Percentiles rank a stretch among this genome's conserved stretches.
Conservation (phyloP, 2,888 invertebrate species). For the Flexamia atlantica region DNA sequence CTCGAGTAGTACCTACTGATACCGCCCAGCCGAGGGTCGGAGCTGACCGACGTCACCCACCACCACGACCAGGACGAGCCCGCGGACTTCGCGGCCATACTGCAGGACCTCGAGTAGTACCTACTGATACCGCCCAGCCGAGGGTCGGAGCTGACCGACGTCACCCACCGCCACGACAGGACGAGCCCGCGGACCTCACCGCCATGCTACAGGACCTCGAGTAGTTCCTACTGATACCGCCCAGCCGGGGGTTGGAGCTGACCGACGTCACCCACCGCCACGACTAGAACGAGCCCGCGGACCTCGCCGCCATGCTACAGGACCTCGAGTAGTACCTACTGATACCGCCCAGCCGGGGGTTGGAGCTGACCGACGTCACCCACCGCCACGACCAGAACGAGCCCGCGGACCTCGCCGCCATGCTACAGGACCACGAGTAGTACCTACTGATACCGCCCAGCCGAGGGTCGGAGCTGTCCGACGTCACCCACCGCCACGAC, state of each 20-base stretch:
- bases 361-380: constrained; percentile 33
- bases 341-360: constrained; percentile 62
- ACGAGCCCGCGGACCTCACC: constrained; percentile 28
- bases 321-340: constrained; percentile 69
- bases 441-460: no score
- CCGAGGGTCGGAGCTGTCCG: no score
- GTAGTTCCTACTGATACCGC: constrained; percentile 67
- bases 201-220: constrained; percentile 33
- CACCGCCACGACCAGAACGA: neutral
- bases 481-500: constrained; percentile 60
- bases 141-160: constrained; percentile 29
- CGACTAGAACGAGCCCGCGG: constrained; percentile 72
- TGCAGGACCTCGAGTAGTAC: no score
- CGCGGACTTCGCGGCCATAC: no score
- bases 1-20: constrained; percentile 67
- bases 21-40: constrained; percentile 57
- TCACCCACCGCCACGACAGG: constrained; percentile 12
- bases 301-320: constrained; percentile 71
- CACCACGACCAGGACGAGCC: neutral
- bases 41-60: constrained; percentile 31
- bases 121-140: constrained; percentile 66
- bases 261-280: constrained; percentile 72
- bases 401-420: constrained; percentile 20
- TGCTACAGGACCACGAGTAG: constrained; percentile 33
- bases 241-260: constrained; percentile 67